Evolutionary conservation across 1,140 invertebrate genomes (phyloP).

Genomic region (Euura saliciscinereae): DNA sequence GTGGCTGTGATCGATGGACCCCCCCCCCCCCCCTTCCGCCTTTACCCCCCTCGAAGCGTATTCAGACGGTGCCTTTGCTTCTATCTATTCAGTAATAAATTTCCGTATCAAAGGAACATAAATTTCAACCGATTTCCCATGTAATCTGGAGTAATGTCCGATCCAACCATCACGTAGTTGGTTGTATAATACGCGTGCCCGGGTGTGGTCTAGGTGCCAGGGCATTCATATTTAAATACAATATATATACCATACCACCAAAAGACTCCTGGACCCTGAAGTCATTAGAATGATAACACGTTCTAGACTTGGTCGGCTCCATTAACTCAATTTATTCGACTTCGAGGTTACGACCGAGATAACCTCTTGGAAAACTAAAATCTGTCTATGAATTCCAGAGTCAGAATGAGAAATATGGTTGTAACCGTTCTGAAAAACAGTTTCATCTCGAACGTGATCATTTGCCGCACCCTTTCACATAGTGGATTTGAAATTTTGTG

Average conservation of each 20-base stretch:
- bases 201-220: conserved; percentile 3
- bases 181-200: background rate
- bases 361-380: too few relatives aligned
- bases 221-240: conserved; percentile 16
- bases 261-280: background rate
- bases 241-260: background rate
- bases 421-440: too few relatives aligned
- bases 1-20: too few relatives aligned
- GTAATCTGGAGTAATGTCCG: conserved; percentile 27
- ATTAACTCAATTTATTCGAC: too few relatives aligned
- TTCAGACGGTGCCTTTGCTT: background rate
- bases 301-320: background rate
- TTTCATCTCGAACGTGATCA: too few relatives aligned
- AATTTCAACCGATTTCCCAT: conserved; percentile 23
- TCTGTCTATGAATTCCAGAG: too few relatives aligned
- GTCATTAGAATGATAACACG: background rate
- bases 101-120: conserved; percentile 20
- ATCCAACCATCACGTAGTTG: background rate
- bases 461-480: too few relatives aligned
- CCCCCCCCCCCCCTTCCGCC: too few relatives aligned
- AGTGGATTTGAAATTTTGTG: too few relatives aligned
- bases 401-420: too few relatives aligned
- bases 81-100: conserved; percentile 9
- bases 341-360: too few relatives aligned
- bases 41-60: too few relatives aligned